These are phyloP conservation scores for Linurgus olivaceus DNA, from an alignment of 2,797 vertebrate species.

Conservation along the genomic window DNA sequence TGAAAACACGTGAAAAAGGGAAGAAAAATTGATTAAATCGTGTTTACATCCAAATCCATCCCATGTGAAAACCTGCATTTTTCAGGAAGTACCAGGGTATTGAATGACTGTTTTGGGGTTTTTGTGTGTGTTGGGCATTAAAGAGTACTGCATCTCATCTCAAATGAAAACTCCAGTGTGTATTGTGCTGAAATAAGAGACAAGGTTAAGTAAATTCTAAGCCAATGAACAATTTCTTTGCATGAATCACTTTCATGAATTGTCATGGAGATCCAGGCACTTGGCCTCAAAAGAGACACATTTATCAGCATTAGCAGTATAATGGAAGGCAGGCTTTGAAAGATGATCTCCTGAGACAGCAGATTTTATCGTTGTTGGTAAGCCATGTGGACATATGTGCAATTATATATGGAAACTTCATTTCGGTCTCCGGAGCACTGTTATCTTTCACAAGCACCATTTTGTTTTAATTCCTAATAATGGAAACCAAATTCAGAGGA, in stretches of 20 bases:
- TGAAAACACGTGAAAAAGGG: background rate
- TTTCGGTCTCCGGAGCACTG: background rate
- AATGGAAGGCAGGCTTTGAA: constrained; percentile 35
- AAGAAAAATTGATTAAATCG: background rate
- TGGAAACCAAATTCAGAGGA: background rate
- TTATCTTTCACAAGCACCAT: background rate
- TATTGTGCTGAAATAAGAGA: constrained; percentile 37
- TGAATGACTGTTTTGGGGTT: background rate
- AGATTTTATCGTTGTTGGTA: constrained; percentile 11
- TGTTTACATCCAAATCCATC: background rate
- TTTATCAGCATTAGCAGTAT: constrained; percentile 21
- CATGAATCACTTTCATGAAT: constrained; percentile 28
- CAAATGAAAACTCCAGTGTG: background rate
- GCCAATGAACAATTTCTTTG: constrained; percentile 13
- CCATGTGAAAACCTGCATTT: background rate
- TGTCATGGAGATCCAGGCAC: constrained; percentile 36
- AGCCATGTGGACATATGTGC: constrained; percentile 15
- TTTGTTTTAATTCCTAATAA: constrained; percentile 20
- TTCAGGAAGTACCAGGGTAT: background rate
- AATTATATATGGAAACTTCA: constrained; percentile 18
- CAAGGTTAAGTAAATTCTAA: constrained; percentile 51
- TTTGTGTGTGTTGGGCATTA: background rate
- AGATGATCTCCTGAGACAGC: constrained; percentile 27
- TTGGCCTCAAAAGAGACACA: constrained; percentile 6
- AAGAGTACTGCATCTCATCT: background rate